A percentile compares a stretch with the other conserved stretches of the same genome.
These are phyloP conservation scores for Zaprionus vittiger DNA, from an alignment of 1,140 invertebrate species.

Conservation along the genomic window DNA sequence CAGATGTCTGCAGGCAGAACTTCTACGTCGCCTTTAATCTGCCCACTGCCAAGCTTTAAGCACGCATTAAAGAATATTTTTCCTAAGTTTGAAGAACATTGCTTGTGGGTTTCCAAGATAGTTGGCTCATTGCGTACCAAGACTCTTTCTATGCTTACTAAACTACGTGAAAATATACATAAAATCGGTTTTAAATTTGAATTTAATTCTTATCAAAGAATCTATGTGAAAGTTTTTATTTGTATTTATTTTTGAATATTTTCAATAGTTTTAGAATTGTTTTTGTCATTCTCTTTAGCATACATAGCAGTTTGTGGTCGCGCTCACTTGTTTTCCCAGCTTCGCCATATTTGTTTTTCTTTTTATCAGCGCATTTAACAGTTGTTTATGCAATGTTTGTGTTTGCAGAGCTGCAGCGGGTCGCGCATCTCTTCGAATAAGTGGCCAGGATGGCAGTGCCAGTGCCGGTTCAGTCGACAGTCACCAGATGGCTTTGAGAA, in stretches of 20 bases:
- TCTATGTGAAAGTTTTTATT: neutral
- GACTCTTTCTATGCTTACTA: too few relatives aligned
- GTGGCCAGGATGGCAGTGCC: constrained; percentile 15
- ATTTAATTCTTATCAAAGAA: too few relatives aligned
- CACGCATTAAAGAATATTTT: constrained; percentile 48
- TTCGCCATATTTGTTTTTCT: constrained; percentile 8
- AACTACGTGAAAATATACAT: too few relatives aligned
- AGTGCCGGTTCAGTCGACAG: neutral
- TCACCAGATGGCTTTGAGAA: constrained; percentile 24
- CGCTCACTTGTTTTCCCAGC: neutral
- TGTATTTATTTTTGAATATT: neutral
- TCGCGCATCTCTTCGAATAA: constrained; percentile 39
- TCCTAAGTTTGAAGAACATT: constrained; percentile 39
- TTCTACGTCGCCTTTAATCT: constrained; percentile 58
- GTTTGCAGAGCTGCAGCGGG: constrained; percentile 47
- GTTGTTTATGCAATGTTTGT: constrained; percentile 65
- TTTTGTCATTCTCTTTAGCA: neutral
- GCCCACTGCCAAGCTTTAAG: constrained; percentile 57
- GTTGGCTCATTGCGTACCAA: too few relatives aligned
- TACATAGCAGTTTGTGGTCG: neutral
- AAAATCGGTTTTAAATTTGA: too few relatives aligned
- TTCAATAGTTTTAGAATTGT: neutral
- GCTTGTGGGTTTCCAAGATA: neutral
- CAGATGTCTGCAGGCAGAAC: constrained; percentile 30
- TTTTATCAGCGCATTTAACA: constrained; percentile 51